Evolutionary conservation across 23 tunicate genomes (phyloP), one percentile per base, ranked within the genome.

Genomic region (Styela clava): DNA sequence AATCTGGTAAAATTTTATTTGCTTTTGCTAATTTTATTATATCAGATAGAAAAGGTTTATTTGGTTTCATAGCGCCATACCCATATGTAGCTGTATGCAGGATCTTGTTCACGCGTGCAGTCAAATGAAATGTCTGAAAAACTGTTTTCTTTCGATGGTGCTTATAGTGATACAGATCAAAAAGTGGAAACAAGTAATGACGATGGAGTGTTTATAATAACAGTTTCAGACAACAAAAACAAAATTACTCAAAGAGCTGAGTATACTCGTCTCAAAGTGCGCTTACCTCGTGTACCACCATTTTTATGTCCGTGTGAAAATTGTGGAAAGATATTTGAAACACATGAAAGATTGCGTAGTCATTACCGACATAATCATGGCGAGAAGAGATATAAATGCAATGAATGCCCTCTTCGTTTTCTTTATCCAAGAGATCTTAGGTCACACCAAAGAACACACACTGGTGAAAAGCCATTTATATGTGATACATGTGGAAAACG

Each of bases 401-500:
- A 76, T 28, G 1, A 21, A 44, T 76, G 81, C 24, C 81, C 81
- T 36, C 31, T 76, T 21, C 27, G 81, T 33, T 76, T 76, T 76
- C 37, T 76, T 33, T 76, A 76, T 44, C 81, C 81, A 16, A 76
- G 37, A 76, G 81, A 76, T 76, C 65, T 76, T 1, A 52, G 64
- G 52, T 16, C 63, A 31, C 81, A 76, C 65, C 1, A 37, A 0
- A 52, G 81, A 1, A 76, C 81, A 0, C 81, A 76, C 81, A 76
- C 81, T 7, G 81, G 81, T n/a, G 81, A 76, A 44, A 76, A 76
- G 27, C 81, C 81, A 26, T 76, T 16, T 31, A 44, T 76, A 44
- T 76, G 81, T 29, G 81, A 76, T 7, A 52, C 27, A 35, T 76
- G 81, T 56, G 81, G 81, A 16, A 76, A 76, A 26, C 64, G 81